Evolutionary conservation across 2,113 vertebrate species (phyloP).

Genomic region (Larimichthys polyactis): DNA sequence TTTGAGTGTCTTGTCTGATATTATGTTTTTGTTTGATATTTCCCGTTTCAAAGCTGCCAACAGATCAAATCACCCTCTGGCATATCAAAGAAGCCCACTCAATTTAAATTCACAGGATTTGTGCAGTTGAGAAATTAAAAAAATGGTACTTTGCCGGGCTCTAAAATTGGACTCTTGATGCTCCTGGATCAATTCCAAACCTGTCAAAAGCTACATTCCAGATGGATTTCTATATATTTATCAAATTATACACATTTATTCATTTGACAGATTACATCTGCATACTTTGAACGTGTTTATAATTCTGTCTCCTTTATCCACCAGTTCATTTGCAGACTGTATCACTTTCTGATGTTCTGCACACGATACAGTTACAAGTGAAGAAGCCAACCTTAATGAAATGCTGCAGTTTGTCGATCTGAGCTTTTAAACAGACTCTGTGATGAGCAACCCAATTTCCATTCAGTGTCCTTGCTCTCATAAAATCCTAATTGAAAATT

Average conservation of each 20-base stretch:
- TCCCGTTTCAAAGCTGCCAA: constrained; percentile 7
- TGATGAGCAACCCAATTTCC: constrained; percentile 33
- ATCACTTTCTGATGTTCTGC: background rate
- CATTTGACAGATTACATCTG: background rate
- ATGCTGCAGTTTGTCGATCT: constrained; percentile 18
- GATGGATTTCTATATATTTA: background rate
- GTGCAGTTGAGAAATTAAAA: background rate
- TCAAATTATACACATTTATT: background rate
- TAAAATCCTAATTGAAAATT: constrained; percentile 64
- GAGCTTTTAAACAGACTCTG: background rate
- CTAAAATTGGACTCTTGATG: background rate
- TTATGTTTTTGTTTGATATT: background rate
- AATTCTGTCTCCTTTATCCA: too few species aligned
- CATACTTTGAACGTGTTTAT: background rate
- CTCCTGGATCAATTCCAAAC: background rate
- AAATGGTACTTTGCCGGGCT: background rate
- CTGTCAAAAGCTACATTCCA: background rate
- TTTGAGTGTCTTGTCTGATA: background rate
- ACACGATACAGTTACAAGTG: too few species aligned
- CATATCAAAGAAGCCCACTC: background rate
- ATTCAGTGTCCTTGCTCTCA: constrained; percentile 42
- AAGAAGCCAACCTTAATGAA: background rate
- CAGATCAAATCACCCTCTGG: constrained; percentile 1
- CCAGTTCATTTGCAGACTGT: background rate
- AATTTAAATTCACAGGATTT: background rate